Percentiles rank a stretch among this genome's conserved stretches.
Evolutionary conservation across 2,888 invertebrate species (phyloP).

Genomic region (Rhogogaster chlorosoma): DNA sequence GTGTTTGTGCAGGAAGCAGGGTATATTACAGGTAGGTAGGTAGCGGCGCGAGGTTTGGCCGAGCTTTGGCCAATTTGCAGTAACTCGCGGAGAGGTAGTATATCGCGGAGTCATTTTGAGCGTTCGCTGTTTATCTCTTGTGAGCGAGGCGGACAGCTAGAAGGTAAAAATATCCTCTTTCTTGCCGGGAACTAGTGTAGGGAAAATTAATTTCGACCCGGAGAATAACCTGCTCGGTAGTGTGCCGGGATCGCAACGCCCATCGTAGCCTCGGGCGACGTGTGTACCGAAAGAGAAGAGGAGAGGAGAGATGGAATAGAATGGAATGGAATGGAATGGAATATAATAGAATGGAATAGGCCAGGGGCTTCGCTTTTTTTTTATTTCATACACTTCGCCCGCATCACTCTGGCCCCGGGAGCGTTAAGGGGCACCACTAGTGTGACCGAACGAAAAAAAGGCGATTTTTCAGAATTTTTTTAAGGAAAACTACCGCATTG

Average conservation of each 20-base stretch:
- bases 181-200: not conserved
- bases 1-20: not conserved
- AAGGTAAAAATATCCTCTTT: slow-evolving; percentile 20
- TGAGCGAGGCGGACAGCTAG: slow-evolving; percentile 25
- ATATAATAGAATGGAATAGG: not conserved
- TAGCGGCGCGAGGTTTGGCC: slow-evolving; percentile 50
- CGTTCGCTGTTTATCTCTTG: slow-evolving; percentile 33
- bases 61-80: slow-evolving; percentile 69
- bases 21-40: not conserved
- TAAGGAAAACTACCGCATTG: too few relatives aligned
- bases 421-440: not conserved
- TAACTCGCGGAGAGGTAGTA: slow-evolving; percentile 64
- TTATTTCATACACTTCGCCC: not conserved
- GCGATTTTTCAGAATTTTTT: too few relatives aligned
- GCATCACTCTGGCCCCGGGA: not conserved
- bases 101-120: slow-evolving; percentile 16
- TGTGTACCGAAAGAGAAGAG: not conserved
- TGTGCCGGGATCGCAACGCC: not conserved
- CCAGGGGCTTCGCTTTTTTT: not conserved
- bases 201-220: slow-evolving; percentile 32
- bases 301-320: not conserved
- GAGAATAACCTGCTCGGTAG: not conserved
- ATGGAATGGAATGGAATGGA: not conserved
- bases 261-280: slow-evolving; percentile 6
- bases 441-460: too few relatives aligned